Conservation (phyloP, 2,113 vertebrate species). For the Apteryx mantelli region DNA sequence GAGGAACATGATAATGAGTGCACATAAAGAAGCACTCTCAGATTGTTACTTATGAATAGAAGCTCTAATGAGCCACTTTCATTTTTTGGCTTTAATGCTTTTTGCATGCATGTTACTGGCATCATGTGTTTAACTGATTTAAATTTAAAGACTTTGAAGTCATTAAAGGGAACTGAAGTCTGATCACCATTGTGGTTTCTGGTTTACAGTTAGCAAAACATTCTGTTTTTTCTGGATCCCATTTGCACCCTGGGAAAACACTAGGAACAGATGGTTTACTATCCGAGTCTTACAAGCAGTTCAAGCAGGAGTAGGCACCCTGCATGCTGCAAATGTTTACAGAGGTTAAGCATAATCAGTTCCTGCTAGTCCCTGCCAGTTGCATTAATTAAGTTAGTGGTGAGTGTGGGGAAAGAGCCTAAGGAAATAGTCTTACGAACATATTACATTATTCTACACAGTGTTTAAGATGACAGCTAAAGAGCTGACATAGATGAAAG, state of each 20-base stretch:
- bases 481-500: background rate
- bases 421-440: background rate
- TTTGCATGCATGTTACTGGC: slow-evolving; percentile 15
- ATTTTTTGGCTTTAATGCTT: background rate
- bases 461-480: background rate
- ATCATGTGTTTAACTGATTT: slow-evolving; percentile 5
- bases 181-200: slow-evolving; percentile 1
- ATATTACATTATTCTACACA: background rate
- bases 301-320: slow-evolving; percentile 16
- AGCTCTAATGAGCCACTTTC: background rate
- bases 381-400: background rate
- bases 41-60: background rate
- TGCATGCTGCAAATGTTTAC: background rate
- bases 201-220: slow-evolving; percentile 44
- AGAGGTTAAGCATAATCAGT: slow-evolving; percentile 3
- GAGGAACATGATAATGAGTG: background rate
- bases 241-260: slow-evolving; percentile 43
- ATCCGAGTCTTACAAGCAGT: background rate
- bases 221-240: slow-evolving; percentile 30
- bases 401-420: background rate
- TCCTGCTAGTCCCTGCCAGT: background rate
- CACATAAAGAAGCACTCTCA: background rate
- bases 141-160: slow-evolving; percentile 8
- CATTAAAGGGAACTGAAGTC: background rate
- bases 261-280: slow-evolving; percentile 47